Conservation (phyloP, 2,113 vertebrate genomes). For the Xerus inauris region DNA sequence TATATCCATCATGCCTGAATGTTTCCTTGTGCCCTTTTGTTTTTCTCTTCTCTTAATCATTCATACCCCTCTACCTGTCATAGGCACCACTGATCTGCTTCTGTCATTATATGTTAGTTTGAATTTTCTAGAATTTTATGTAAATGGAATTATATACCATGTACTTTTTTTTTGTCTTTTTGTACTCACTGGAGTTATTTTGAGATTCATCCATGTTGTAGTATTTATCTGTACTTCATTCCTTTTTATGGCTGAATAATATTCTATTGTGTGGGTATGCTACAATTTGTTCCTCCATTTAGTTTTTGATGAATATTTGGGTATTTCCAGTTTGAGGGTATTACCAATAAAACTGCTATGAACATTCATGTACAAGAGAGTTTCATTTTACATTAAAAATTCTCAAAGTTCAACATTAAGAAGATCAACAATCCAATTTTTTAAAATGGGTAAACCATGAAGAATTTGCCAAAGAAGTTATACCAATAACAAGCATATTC, state of each 20-base stretch:
- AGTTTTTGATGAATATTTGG: background rate
- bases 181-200: conserved; percentile 12
- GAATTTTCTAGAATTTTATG: background rate
- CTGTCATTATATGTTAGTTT: background rate
- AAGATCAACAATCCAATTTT: background rate
- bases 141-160: background rate
- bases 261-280: background rate
- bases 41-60: background rate
- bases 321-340: background rate
- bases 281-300: background rate
- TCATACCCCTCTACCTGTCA: background rate
- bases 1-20: background rate
- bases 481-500: background rate
- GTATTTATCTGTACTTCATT: background rate
- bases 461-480: background rate
- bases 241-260: background rate
- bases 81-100: background rate
- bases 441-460: background rate
- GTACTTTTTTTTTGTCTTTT: background rate
- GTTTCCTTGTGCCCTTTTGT: background rate
- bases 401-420: conserved; percentile 12
- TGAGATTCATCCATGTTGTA: background rate
- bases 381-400: conserved; percentile 42
- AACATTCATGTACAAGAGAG: background rate
- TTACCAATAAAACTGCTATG: background rate